These are phyloP conservation scores for Melanotaenia pygmaea DNA, from an alignment of 2,797 vertebrate species.

Conservation along the genomic window DNA sequence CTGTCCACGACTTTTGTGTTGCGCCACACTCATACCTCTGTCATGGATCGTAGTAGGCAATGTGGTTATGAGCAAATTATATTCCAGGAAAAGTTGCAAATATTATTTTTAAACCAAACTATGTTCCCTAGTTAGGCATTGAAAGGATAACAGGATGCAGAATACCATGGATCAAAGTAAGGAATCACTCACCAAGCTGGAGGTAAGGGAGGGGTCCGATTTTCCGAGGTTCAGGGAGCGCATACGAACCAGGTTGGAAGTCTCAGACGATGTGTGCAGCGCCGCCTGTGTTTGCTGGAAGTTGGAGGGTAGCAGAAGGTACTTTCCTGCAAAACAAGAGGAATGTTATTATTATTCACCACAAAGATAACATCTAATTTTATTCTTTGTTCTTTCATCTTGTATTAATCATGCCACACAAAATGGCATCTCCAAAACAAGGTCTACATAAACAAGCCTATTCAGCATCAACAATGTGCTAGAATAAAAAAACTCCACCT, in stretches of 20 bases:
- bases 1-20: too few relatives aligned
- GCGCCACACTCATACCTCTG: too few relatives aligned
- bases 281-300: conserved; percentile 73
- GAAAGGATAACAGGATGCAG: background rate
- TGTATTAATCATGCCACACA: background rate
- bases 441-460: too few relatives aligned
- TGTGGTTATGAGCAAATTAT: background rate
- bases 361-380: background rate
- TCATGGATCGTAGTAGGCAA: background rate
- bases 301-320: conserved; percentile 86
- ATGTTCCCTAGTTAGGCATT: background rate
- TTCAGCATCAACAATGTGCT: too few relatives aligned
- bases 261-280: conserved; percentile 82
- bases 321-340: conserved; percentile 85
- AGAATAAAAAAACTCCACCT: too few relatives aligned
- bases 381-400: background rate
- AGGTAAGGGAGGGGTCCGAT: conserved; percentile 94
- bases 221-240: conserved; percentile 90
- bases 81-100: background rate
- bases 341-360: too few relatives aligned
- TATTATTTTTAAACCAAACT: background rate
- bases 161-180: background rate
- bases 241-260: conserved; percentile 94
- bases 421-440: too few relatives aligned
- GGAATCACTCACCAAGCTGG: conserved; percentile 87